A percentile compares a stretch with the other conserved stretches of the same genome.
These are phyloP conservation scores for Apamea sordens DNA, from an alignment of 2,888 invertebrate species.

Conservation along the genomic window DNA sequence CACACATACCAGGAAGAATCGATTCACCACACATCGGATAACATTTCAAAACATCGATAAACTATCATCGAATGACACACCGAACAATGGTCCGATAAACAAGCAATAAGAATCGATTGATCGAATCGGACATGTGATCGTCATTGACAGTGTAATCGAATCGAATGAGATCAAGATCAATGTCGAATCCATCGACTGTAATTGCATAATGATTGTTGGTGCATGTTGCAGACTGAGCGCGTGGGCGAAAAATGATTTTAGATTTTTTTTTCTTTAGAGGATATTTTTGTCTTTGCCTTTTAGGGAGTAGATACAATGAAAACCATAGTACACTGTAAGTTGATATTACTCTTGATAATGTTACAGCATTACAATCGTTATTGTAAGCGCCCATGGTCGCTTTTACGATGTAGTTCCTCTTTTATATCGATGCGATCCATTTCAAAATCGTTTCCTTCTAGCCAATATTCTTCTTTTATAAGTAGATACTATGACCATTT, in stretches of 20 bases:
- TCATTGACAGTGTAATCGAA: slow-evolving; percentile 77
- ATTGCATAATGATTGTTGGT: slow-evolving; percentile 69
- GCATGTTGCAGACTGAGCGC: slow-evolving; percentile 58
- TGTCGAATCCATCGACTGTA: slow-evolving; percentile 73
- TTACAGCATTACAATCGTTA: neutral
- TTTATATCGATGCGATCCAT: neutral
- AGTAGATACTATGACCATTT: neutral
- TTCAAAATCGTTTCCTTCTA: neutral
- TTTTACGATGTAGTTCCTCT: neutral
- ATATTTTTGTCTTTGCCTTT: neutral
- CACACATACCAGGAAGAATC: slow-evolving; percentile 37
- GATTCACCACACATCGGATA: slow-evolving; percentile 37
- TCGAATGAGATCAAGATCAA: slow-evolving; percentile 83
- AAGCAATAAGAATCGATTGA: slow-evolving; percentile 68
- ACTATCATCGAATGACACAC: slow-evolving; percentile 60
- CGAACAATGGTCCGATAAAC: slow-evolving; percentile 65
- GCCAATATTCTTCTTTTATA: neutral
- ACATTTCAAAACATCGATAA: slow-evolving; percentile 62
- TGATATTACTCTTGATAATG: neutral
- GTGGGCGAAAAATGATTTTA: slow-evolving; percentile 12
- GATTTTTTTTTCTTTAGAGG: neutral
- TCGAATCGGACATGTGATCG: slow-evolving; percentile 71
- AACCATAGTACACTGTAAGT: neutral
- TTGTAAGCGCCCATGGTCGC: neutral
- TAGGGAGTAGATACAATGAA: neutral